phyloP scores from a whole-genome alignment of 1,140 invertebrate species.

The Palaemon carinicauda region DNA sequence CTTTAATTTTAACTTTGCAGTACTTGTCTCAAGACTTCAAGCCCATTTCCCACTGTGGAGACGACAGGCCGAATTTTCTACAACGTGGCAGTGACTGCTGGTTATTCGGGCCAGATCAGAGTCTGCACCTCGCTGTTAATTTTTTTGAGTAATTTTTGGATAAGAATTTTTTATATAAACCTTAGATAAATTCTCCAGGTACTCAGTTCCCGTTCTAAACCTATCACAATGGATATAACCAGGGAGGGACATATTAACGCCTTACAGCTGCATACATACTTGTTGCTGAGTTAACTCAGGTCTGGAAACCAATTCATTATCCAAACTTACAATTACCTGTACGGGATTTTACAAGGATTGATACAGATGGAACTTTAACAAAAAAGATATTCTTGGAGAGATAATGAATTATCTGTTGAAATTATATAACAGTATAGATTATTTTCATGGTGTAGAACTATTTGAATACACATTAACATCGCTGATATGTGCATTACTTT shows the following conservation, averaged over 20 bases:
- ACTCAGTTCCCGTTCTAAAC: slow-evolving; percentile 45
- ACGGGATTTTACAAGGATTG: too few relatives aligned
- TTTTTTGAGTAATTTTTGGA: slow-evolving; percentile 45
- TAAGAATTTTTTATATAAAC: slow-evolving; percentile 50
- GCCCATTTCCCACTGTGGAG: slow-evolving; percentile 36
- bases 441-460: too few relatives aligned
- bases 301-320: too few relatives aligned
- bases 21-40: slow-evolving; percentile 26
- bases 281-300: not conserved
- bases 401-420: too few relatives aligned
- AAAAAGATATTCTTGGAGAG: too few relatives aligned
- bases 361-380: too few relatives aligned
- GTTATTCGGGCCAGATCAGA: slow-evolving; percentile 43
- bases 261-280: not conserved
- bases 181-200: slow-evolving; percentile 52
- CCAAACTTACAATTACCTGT: too few relatives aligned
- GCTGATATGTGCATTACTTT: too few relatives aligned
- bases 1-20: slow-evolving; percentile 36
- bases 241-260: not conserved
- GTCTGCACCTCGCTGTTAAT: slow-evolving; percentile 36
- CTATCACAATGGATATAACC: slow-evolving; percentile 48
- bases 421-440: too few relatives aligned
- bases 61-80: slow-evolving; percentile 46
- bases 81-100: slow-evolving; percentile 51
- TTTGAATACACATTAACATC: too few relatives aligned